These are phyloP conservation scores for Thalpophila matura DNA, from an alignment of 2,888 invertebrate genomes.

Conservation along the genomic window DNA sequence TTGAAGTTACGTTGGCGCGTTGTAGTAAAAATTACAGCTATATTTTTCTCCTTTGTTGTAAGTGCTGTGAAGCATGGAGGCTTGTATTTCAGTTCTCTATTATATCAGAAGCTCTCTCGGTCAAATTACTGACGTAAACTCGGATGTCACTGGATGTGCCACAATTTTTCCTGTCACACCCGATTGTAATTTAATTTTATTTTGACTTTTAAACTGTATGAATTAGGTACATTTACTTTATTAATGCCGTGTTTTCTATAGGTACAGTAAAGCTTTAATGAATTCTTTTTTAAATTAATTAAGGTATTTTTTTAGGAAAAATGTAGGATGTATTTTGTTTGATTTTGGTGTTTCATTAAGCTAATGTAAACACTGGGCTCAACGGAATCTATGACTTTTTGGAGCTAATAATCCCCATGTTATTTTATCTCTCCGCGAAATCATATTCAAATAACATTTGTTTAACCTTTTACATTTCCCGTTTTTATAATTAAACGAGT, in stretches of 20 bases:
- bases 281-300: too few relatives aligned
- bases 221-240: background rate
- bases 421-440: background rate
- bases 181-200: background rate
- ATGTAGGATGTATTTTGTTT: too few relatives aligned
- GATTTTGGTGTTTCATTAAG: too few relatives aligned
- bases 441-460: background rate
- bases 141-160: background rate
- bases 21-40: conserved; percentile 8
- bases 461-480: background rate
- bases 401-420: background rate
- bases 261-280: too few relatives aligned
- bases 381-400: too few relatives aligned
- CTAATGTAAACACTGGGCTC: too few relatives aligned
- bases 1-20: conserved; percentile 12
- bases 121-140: conserved; percentile 20
- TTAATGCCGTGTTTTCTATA: background rate
- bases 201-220: background rate
- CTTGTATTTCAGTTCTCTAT: background rate
- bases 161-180: conserved; percentile 7
- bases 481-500: background rate
- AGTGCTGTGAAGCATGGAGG: background rate
- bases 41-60: background rate
- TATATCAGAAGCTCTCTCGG: conserved; percentile 1
- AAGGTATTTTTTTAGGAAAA: too few relatives aligned